Percentiles rank a stretch among this genome's conserved stretches.
Conservation (phyloP, 2,113 vertebrate genomes). For the Corythaeola cristata region DNA sequence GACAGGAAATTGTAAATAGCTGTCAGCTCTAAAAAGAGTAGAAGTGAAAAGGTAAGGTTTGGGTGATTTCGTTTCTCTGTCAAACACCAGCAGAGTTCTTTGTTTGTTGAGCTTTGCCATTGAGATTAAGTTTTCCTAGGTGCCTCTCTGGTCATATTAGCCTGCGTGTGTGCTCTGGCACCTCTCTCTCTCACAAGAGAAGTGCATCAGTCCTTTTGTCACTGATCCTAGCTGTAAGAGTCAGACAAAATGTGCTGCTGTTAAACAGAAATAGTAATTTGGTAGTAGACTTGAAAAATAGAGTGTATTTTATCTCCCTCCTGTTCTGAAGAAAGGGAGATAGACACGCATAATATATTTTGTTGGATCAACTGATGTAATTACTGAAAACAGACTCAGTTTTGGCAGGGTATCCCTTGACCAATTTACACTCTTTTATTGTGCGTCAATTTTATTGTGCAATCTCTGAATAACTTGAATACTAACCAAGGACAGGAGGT, state of each 20-base stretch:
- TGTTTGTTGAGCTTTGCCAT: not conserved
- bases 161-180: not conserved
- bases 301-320: not conserved
- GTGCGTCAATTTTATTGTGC: not conserved
- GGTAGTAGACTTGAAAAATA: not conserved
- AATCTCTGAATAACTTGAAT: not conserved
- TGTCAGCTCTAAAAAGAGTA: not conserved
- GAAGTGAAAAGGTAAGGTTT: not conserved
- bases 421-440: not conserved
- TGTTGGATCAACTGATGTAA: not conserved
- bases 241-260: not conserved
- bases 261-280: not conserved
- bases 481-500: not conserved
- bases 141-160: not conserved
- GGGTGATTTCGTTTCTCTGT: not conserved
- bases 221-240: not conserved
- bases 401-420: not conserved
- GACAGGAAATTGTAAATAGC: not conserved
- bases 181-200: not conserved
- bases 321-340: not conserved
- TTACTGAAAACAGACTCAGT: not conserved
- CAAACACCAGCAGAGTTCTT: not conserved
- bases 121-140: not conserved
- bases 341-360: not conserved
- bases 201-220: not conserved